phyloP scores from a whole-genome alignment of 2,888 invertebrate species.

The Glyphotaelius pellucidus region DNA sequence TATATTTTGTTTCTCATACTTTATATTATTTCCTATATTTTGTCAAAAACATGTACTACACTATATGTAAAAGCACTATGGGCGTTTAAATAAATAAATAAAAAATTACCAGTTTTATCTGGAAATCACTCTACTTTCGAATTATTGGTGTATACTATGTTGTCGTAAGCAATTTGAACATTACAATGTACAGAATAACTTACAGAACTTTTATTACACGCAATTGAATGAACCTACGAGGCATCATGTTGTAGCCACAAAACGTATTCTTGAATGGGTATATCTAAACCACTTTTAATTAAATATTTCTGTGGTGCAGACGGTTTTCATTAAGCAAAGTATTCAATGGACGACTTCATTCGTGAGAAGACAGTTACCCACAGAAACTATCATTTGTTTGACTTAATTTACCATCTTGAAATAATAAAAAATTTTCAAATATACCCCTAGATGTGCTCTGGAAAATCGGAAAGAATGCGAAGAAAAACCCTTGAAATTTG shows the following conservation, averaged over 20 bases:
- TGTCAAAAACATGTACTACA: too few relatives aligned
- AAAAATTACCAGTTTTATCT: neutral
- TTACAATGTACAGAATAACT: neutral
- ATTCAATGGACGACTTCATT: neutral
- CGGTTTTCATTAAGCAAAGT: neutral
- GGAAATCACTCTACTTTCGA: too few relatives aligned
- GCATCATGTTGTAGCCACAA: neutral
- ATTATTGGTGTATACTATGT: neutral
- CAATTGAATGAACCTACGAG: neutral
- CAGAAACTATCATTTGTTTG: neutral
- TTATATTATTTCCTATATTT: too few relatives aligned
- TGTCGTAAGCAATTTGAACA: neutral
- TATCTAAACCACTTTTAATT: neutral
- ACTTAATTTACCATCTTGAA: neutral
- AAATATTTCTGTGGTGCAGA: neutral
- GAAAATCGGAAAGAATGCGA: too few relatives aligned
- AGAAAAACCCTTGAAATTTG: too few relatives aligned
- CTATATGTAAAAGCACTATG: too few relatives aligned
- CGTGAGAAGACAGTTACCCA: neutral
- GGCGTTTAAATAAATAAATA: too few relatives aligned
- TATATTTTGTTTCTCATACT: too few relatives aligned
- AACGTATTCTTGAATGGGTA: neutral
- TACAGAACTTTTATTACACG: neutral
- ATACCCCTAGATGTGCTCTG: too few relatives aligned
- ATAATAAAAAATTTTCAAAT: too few relatives aligned